Evolutionary conservation across 2,888 invertebrate genomes (phyloP).

Genomic region (Philereme vetulata): DNA sequence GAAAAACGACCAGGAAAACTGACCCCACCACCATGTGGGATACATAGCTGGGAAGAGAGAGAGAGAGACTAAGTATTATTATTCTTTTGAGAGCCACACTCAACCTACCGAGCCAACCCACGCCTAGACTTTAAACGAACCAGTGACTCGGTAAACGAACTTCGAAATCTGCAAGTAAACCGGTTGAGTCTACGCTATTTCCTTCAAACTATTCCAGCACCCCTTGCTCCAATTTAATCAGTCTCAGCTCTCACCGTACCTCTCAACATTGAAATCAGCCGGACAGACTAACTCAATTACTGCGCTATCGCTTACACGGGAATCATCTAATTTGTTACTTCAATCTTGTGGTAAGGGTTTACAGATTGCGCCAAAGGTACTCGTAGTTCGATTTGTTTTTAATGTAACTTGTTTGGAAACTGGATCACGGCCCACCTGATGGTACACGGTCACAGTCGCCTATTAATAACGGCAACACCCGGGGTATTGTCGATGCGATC

Average conservation of each 20-base stretch:
- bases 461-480: too few relatives aligned
- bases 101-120: too few relatives aligned
- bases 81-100: too few relatives aligned
- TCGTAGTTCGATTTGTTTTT: too few relatives aligned
- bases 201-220: slow-evolving; percentile 1
- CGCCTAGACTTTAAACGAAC: neutral
- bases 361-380: neutral
- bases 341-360: slow-evolving; percentile 17
- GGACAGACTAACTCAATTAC: slow-evolving; percentile 43
- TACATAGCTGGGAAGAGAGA: too few relatives aligned
- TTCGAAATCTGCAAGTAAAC: neutral
- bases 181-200: neutral
- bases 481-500: too few relatives aligned
- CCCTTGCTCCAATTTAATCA: slow-evolving; percentile 14
- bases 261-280: slow-evolving; percentile 12
- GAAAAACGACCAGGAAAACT: too few relatives aligned
- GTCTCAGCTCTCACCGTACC: neutral
- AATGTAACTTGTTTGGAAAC: too few relatives aligned
- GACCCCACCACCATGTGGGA: too few relatives aligned
- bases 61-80: too few relatives aligned
- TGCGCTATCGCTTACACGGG: slow-evolving; percentile 38
- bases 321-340: slow-evolving; percentile 43
- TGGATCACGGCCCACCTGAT: too few relatives aligned
- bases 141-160: neutral
- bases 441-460: too few relatives aligned